Percentiles rank a stretch among this genome's conserved stretches.
Evolutionary conservation across 2,113 vertebrate species (phyloP).

Genomic region (Colossoma macropomum): DNA sequence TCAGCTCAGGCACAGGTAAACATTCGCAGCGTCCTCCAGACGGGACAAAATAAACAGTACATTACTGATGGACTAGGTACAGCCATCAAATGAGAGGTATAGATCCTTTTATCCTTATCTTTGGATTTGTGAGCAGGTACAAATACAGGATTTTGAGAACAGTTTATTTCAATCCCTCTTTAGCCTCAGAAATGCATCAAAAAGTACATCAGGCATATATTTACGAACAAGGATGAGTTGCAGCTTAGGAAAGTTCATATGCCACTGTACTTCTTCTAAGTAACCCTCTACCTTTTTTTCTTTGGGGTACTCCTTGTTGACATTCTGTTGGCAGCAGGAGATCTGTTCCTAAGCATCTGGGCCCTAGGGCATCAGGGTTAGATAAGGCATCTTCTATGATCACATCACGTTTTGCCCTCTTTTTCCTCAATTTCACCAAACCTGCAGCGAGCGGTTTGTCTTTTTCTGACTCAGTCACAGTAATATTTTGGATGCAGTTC

Average conservation of each 20-base stretch:
- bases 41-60: slow-evolving; percentile 2
- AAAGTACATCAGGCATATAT: not conserved
- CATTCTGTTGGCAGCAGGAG: not conserved
- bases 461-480: not conserved
- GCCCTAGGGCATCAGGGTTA: not conserved
- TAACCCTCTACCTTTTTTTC: slow-evolving; percentile 12
- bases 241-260: not conserved
- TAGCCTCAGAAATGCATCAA: not conserved
- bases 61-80: slow-evolving; percentile 14
- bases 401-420: not conserved
- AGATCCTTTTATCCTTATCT: slow-evolving; percentile 5
- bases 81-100: slow-evolving; percentile 17
- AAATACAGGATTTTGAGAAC: slow-evolving; percentile 20
- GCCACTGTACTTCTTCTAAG: slow-evolving; percentile 6
- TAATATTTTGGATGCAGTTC: not conserved
- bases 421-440: slow-evolving; percentile 5
- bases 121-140: slow-evolving; percentile 54
- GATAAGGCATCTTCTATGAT: not conserved
- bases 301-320: not conserved
- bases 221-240: not conserved
- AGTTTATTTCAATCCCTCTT: not conserved
- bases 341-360: slow-evolving; percentile 16
- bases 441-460: not conserved
- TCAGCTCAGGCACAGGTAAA: not conserved
- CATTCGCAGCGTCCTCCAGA: not conserved